phyloP scores from a whole-genome alignment of 1,140 invertebrate genomes.

The Metaphire vulgaris region DNA sequence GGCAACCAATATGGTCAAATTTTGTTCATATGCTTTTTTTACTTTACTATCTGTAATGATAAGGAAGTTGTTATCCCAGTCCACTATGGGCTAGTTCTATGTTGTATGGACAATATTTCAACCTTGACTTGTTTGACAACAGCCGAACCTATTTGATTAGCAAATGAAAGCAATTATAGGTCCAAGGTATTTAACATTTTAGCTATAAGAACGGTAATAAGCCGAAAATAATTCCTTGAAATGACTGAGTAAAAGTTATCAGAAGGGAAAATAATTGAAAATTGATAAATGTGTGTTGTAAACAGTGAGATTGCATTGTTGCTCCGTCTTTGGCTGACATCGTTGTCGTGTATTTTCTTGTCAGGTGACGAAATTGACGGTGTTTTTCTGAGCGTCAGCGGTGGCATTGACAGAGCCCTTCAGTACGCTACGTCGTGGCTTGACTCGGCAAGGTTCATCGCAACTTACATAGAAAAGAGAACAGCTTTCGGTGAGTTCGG shows the following conservation, averaged over 20 bases:
- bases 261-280: background rate
- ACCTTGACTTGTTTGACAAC: no score
- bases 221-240: no score
- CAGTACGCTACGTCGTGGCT: background rate
- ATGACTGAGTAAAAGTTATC: no score
- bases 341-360: background rate
- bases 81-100: no score
- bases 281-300: background rate
- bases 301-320: background rate
- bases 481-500: background rate
- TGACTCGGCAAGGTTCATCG: background rate
- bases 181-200: no score
- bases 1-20: no score
- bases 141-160: no score
- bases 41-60: background rate
- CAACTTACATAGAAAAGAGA: background rate
- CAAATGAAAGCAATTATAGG: no score
- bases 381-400: background rate
- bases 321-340: background rate
- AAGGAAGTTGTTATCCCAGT: no score
- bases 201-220: no score
- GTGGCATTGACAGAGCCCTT: background rate
- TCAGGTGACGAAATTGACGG: background rate
- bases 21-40: no score
- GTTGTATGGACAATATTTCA: no score